These are phyloP conservation scores for Tachysurus vachellii DNA, from an alignment of 2,113 vertebrate species.

Conservation along the genomic window DNA sequence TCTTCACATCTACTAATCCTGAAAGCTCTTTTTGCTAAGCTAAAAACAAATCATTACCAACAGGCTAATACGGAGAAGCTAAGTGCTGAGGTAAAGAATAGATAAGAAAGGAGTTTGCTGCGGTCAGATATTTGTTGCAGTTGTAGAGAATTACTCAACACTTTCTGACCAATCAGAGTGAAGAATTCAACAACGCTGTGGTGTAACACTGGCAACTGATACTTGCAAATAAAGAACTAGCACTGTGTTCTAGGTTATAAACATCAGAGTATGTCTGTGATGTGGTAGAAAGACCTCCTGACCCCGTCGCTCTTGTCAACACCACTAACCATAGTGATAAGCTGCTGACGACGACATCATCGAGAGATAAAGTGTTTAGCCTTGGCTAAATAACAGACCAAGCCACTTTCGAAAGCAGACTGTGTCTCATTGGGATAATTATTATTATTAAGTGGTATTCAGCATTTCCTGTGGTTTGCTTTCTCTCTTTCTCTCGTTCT, in stretches of 20 bases:
- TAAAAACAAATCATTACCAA: background rate
- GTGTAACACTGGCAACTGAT: background rate
- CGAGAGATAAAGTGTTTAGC: constrained; percentile 23
- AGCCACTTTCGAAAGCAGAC: background rate
- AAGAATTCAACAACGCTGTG: background rate
- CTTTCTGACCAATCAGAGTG: background rate
- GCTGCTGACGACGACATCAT: constrained; percentile 16
- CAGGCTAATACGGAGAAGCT: background rate
- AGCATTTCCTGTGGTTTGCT: constrained; percentile 15
- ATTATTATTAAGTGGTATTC: constrained; percentile 20
- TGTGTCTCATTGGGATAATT: constrained; percentile 1
- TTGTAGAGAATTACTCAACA: background rate
- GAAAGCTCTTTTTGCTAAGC: background rate
- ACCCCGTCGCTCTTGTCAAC: background rate
- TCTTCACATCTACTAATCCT: background rate
- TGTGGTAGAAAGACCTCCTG: constrained; percentile 9
- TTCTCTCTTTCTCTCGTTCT: background rate
- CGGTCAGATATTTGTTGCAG: background rate
- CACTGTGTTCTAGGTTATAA: background rate
- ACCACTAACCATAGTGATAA: constrained; percentile 30
- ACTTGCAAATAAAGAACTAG: background rate
- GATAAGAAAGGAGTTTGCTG: background rate
- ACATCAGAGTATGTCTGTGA: background rate
- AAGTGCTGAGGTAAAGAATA: background rate
- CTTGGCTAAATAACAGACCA: background rate